Evolutionary conservation across 2,888 invertebrate genomes (phyloP).

Genomic region (Julus scandinavius): DNA sequence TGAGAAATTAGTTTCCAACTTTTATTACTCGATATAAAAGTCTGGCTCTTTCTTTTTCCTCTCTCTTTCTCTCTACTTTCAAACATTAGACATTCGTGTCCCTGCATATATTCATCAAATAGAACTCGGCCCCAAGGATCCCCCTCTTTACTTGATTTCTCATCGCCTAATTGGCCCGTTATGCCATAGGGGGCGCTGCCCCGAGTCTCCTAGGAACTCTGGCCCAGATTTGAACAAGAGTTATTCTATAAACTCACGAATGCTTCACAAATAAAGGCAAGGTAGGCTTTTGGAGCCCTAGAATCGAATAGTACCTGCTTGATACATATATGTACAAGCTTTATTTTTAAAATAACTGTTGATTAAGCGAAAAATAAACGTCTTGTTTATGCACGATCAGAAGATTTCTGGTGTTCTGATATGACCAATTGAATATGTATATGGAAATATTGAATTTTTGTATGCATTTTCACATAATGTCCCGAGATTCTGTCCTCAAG

Average conservation of each 20-base stretch:
- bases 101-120: not conserved
- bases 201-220: not conserved
- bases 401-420: not conserved
- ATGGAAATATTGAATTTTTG: too few species aligned
- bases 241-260: not conserved
- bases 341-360: too few species aligned
- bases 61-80: not conserved
- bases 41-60: not conserved
- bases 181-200: constrained; percentile 21
- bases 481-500: not conserved
- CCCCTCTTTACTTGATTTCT: not conserved
- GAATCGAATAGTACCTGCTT: too few species aligned
- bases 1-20: constrained; percentile 33
- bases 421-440: not conserved
- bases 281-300: not conserved
- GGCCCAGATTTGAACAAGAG: not conserved
- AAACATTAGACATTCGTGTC: not conserved
- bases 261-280: too few species aligned
- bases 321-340: not conserved
- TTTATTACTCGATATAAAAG: constrained; percentile 20
- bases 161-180: not conserved
- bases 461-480: too few species aligned
- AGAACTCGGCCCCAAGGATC: not conserved
- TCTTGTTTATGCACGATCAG: too few species aligned
- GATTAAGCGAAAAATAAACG: too few species aligned